Percentiles rank a stretch among this genome's conserved stretches.
Conservation (phyloP, 2,113 vertebrate species). For the Porphyrio hochstetteri region DNA sequence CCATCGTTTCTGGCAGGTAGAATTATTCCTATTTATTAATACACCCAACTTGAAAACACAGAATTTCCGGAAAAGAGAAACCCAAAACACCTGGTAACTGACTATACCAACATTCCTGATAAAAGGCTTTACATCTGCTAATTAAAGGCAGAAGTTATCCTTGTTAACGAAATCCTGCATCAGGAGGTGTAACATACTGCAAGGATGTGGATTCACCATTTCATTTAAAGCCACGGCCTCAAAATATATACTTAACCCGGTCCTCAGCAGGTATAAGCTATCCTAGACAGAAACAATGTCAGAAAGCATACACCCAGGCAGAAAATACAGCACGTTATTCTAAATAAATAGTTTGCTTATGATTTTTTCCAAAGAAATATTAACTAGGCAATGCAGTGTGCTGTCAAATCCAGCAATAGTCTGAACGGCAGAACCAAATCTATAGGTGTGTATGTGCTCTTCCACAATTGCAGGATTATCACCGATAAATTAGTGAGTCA, state of each 20-base stretch:
- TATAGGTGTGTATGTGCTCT: background rate
- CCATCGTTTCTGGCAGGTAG: background rate
- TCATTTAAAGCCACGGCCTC: background rate
- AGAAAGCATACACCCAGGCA: background rate
- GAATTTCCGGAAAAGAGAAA: background rate
- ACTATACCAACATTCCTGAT: background rate
- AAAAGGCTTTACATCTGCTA: background rate
- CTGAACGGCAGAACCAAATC: background rate
- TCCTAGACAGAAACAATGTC: background rate
- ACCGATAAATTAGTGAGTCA: background rate
- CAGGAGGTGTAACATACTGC: background rate
- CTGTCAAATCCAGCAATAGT: background rate
- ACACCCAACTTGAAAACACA: background rate
- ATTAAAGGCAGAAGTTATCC: background rate
- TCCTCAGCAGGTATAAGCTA: background rate
- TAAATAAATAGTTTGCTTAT: background rate
- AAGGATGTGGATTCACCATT: background rate
- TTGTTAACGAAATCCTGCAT: background rate
- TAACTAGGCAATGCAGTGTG: background rate
- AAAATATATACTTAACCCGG: background rate
- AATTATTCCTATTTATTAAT: background rate
- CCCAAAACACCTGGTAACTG: background rate
- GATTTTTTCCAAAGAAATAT: background rate
- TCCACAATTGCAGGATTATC: background rate
- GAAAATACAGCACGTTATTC: background rate